These are phyloP conservation scores for Nerophis ophidion DNA, from an alignment of 2,113 vertebrate species.

Conservation along the genomic window DNA sequence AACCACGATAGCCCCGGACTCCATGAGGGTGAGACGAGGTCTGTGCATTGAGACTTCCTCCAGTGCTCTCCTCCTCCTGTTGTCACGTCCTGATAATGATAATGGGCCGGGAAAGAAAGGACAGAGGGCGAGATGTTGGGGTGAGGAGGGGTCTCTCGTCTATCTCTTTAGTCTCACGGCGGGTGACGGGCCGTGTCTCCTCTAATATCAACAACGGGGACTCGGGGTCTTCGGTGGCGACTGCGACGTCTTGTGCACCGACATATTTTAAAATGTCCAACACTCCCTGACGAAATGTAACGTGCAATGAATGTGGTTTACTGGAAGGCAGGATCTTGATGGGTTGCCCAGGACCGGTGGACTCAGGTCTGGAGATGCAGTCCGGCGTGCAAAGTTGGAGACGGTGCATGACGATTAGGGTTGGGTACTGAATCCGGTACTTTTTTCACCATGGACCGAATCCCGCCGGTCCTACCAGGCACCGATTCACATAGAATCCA, in stretches of 20 bases:
- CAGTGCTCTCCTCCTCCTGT: slow-evolving; percentile 34
- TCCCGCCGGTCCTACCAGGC: too few species aligned
- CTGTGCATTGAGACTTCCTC: slow-evolving; percentile 23
- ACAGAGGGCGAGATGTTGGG: slow-evolving; percentile 23
- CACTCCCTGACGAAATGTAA: slow-evolving; percentile 20
- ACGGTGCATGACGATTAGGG: slow-evolving; percentile 35
- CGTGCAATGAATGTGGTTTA: slow-evolving; percentile 13
- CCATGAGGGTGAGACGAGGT: slow-evolving; percentile 19
- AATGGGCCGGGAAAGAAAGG: slow-evolving; percentile 45
- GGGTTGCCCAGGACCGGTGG: not conserved
- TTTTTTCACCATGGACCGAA: too few species aligned
- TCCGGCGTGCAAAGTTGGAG: slow-evolving; percentile 33
- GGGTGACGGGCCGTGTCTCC: slow-evolving; percentile 32
- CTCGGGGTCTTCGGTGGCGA: slow-evolving; percentile 33
- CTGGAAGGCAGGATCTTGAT: not conserved
- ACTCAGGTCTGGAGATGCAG: slow-evolving; percentile 35
- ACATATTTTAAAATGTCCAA: slow-evolving; percentile 41
- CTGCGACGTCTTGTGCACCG: slow-evolving; percentile 15
- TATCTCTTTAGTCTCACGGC: slow-evolving; percentile 37
- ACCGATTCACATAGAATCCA: too few species aligned
- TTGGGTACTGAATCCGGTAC: too few species aligned
- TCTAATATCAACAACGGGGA: slow-evolving; percentile 48
- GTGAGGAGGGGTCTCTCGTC: slow-evolving; percentile 19
- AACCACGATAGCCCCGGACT: slow-evolving; percentile 44
- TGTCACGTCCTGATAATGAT: slow-evolving; percentile 42